Base-by-base conservation (phyloP, 1,140 invertebrate species). In the Drusus annulatus region DNA sequence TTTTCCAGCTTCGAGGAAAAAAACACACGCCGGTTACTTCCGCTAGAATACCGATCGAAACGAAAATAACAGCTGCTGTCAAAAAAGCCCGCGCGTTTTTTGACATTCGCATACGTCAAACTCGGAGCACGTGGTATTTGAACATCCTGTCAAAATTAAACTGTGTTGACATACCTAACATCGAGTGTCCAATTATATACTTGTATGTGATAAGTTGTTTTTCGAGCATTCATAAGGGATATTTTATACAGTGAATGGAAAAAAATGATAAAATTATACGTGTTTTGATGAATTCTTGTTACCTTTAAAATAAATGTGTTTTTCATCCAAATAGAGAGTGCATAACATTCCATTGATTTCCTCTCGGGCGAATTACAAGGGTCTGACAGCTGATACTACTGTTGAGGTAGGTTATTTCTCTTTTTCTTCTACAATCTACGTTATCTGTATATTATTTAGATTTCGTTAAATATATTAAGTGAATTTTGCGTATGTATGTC, bases 51-150 rank as follows among this genome's bases (percentile, higher is more conserved):
- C n/a, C 69, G 50, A 73, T 73, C 63, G 63, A 68, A 73, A 17
- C 69, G 50, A 54, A 73, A 68, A 73, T 73, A 73, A 36, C 31
- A 36, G 13, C 50, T 54, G 51, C 69, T 73, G 69, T 73, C 69
- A 73, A 73, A 73, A 73, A 73, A 73, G 69, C 69, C 19, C 51
- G 69, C 51, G 69, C 15, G 31, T 73, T 54, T 73, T 73, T 73
- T 73, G 69, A 73, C 51, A 73, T 54, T 23, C 3, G 69, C 25
- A 73, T 54, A 73, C 51, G 69, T 73, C 69, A 73, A 73, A 73
- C 69, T 25, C 8, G 17, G 8, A 73, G 13, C 69, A 73, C 69
- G 69, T 73, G 69, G 69, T 8, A 17, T n/a, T 10, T 50, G 36
- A 17, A 17, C n/a, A 16, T 45, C 16, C 65, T 50, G 65, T 69